A percentile compares a stretch with the other conserved stretches of the same genome.
Conservation (phyloP, 2,888 invertebrate genomes). For the Cryptosula pallasiana region DNA sequence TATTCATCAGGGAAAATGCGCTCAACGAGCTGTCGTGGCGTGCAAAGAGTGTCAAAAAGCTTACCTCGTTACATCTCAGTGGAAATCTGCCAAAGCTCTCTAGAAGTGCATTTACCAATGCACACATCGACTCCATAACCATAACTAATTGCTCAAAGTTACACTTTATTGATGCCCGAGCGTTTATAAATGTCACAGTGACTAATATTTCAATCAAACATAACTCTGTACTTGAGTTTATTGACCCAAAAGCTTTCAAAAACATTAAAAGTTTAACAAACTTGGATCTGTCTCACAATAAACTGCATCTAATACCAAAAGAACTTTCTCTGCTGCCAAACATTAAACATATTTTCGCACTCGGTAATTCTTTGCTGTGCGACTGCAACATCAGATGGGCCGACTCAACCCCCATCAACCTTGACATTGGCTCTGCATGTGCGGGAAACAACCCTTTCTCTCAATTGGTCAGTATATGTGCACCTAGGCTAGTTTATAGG, state of each 20-base stretch:
- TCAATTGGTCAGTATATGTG: no score
- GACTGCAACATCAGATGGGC: slow-evolving; percentile 12
- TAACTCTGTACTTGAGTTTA: background rate
- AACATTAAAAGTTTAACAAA: background rate
- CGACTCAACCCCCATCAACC: no score
- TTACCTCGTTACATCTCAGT: background rate
- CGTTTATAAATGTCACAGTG: background rate
- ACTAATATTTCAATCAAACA: background rate
- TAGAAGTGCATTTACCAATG: background rate
- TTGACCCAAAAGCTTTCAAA: slow-evolving; percentile 1
- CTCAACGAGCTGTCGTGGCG: background rate
- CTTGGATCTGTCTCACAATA: background rate
- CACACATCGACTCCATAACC: background rate
- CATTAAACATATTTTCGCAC: background rate
- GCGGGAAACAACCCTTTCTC: no score
- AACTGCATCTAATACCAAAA: background rate
- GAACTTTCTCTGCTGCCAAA: background rate
- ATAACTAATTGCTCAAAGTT: background rate
- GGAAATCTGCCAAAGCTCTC: background rate
- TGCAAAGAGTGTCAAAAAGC: background rate
- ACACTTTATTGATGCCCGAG: background rate
- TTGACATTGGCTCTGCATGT: no score
- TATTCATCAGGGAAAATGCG: background rate
- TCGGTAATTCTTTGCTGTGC: background rate
- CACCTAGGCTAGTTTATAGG: background rate